Evolutionary conservation across 2,888 invertebrate species (phyloP).

Genomic region (Xestia ashworthii): DNA sequence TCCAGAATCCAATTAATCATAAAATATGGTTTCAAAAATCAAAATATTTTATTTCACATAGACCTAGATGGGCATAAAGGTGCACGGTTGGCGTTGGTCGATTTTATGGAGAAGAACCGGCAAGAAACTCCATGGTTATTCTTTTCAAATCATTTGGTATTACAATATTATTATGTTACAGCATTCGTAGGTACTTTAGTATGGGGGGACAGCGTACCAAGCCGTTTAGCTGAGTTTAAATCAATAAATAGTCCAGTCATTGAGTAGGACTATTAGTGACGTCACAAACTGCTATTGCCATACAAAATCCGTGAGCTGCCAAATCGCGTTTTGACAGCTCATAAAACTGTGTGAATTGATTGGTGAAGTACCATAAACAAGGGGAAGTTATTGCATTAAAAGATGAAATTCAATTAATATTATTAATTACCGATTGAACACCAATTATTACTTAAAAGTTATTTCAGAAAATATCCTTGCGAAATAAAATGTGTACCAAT

Average conservation of each 20-base stretch:
- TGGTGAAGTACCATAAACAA: not conserved
- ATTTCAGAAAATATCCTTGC: not conserved
- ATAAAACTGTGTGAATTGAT: not conserved
- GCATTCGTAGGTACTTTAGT: no score
- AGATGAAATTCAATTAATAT: not conserved
- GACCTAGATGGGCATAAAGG: no score
- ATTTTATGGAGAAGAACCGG: no score
- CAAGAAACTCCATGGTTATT: no score
- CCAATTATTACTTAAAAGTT: no score
- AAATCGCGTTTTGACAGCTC: not conserved
- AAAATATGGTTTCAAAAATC: no score
- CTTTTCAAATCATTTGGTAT: no score
- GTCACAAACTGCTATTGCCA: not conserved
- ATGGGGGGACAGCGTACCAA: no score
- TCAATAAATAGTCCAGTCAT: not conserved
- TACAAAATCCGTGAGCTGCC: not conserved
- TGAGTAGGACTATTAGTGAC: not conserved
- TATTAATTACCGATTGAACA: not conserved
- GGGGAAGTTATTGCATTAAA: not conserved
- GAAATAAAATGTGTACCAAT: not conserved
- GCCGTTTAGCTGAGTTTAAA: not conserved
- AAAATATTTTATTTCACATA: no score
- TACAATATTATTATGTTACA: no score
- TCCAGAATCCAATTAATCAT: no score
- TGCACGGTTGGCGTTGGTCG: no score